Conservation (phyloP, 2,888 invertebrate species). For the Magallana nippona region DNA sequence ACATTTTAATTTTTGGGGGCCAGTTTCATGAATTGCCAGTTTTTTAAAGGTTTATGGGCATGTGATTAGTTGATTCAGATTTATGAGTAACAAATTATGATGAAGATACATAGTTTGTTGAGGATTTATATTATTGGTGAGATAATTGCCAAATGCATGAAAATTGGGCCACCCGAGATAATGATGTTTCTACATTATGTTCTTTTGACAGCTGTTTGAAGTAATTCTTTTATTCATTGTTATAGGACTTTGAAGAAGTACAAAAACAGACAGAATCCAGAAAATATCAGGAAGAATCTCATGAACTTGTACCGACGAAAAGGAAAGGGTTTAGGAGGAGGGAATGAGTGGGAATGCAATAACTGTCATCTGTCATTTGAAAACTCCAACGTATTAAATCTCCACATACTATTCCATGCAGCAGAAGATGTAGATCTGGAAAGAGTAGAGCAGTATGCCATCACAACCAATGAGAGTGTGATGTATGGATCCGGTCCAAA, state of each 20-base stretch:
- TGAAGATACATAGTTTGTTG: too few species aligned
- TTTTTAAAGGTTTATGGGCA: too few species aligned
- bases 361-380: constrained; percentile 80
- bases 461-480: constrained; percentile 39
- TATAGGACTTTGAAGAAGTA: constrained; percentile 75
- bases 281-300: constrained; percentile 71
- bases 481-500: constrained; percentile 36
- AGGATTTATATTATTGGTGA: too few species aligned
- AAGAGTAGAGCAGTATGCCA: constrained; percentile 61
- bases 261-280: constrained; percentile 69
- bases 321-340: constrained; percentile 70
- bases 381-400: constrained; percentile 80
- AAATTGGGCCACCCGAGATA: too few species aligned
- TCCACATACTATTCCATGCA: constrained; percentile 82
- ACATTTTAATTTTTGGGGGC: too few species aligned
- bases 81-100: too few species aligned
- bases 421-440: constrained; percentile 79
- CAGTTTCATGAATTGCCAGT: too few species aligned
- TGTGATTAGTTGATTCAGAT: too few species aligned
- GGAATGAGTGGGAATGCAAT: constrained; percentile 78
- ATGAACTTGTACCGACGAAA: constrained; percentile 75
- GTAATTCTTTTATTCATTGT: neutral
- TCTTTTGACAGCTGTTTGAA: neutral
- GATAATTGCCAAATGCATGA: too few species aligned
- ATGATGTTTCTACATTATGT: too few species aligned